Evolutionary conservation across 30 jellyfish, hydroid and myxozoan species (phyloP).

Genomic region (Aurelia sp.): DNA sequence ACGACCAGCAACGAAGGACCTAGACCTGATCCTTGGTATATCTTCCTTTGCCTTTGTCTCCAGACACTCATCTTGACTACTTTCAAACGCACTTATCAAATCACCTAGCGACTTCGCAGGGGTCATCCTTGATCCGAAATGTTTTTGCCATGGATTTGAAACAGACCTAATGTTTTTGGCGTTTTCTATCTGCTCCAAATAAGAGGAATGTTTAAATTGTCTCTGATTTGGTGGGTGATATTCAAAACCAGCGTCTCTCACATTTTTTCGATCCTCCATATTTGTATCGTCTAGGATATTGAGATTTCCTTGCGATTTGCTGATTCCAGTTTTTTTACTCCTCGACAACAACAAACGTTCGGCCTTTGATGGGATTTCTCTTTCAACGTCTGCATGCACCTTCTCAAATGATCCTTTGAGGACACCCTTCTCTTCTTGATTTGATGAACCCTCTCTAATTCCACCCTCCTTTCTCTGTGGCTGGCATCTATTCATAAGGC

Average conservation of each 20-base stretch:
- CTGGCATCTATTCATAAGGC: neutral
- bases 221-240: too few species aligned
- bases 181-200: too few species aligned
- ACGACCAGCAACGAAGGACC: neutral
- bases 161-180: too few species aligned
- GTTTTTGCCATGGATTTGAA: neutral
- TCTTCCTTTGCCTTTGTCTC: neutral
- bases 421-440: too few species aligned
- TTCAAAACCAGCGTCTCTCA: too few species aligned
- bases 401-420: neutral
- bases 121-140: neutral
- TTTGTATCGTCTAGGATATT: too few species aligned
- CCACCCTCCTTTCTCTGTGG: neutral
- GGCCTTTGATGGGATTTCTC: neutral
- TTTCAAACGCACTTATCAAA: slow-evolving; percentile 21
- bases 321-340: slow-evolving; percentile 1
- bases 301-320: slow-evolving; percentile 35
- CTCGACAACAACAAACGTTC: neutral
- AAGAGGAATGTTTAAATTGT: too few species aligned
- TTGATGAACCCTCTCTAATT: too few species aligned
- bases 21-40: neutral
- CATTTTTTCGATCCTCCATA: too few species aligned
- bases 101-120: slow-evolving; percentile 41
- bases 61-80: neutral
- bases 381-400: neutral